Conservation (phyloP, 2,113 vertebrate species). For the Prolemur simus region DNA sequence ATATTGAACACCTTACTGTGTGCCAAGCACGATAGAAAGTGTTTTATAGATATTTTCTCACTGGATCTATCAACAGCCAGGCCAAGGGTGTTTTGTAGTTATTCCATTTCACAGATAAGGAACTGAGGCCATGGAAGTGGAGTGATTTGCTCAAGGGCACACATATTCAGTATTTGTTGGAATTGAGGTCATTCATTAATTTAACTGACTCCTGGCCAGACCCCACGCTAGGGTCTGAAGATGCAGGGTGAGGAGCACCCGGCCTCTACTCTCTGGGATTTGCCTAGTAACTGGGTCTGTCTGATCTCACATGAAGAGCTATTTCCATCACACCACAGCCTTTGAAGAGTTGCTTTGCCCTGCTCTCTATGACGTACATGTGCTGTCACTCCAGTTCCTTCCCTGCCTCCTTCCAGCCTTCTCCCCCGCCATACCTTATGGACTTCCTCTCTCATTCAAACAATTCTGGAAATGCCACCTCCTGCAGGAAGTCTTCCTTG, state of each 20-base stretch:
- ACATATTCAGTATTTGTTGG: neutral
- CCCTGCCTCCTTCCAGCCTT: neutral
- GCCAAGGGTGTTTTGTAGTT: neutral
- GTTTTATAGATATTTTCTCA: neutral
- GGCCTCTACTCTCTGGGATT: neutral
- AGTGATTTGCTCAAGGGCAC: neutral
- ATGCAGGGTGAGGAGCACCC: neutral
- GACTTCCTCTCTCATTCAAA: neutral
- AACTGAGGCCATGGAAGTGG: neutral
- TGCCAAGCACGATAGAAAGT: neutral
- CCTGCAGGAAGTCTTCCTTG: slow-evolving; percentile 18
- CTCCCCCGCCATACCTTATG: neutral
- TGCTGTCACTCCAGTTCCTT: neutral
- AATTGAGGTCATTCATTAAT: neutral
- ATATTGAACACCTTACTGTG: neutral
- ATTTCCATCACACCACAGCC: neutral
- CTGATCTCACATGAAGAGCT: neutral
- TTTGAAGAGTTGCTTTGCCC: neutral
- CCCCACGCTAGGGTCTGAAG: neutral
- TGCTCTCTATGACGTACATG: neutral
- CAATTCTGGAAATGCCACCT: neutral
- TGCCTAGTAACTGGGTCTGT: neutral
- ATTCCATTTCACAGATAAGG: neutral
- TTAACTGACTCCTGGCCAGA: neutral
- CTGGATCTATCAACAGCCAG: neutral